Evolutionary conservation across 2,113 vertebrate genomes (phyloP).

Genomic region (Euleptes europaea): DNA sequence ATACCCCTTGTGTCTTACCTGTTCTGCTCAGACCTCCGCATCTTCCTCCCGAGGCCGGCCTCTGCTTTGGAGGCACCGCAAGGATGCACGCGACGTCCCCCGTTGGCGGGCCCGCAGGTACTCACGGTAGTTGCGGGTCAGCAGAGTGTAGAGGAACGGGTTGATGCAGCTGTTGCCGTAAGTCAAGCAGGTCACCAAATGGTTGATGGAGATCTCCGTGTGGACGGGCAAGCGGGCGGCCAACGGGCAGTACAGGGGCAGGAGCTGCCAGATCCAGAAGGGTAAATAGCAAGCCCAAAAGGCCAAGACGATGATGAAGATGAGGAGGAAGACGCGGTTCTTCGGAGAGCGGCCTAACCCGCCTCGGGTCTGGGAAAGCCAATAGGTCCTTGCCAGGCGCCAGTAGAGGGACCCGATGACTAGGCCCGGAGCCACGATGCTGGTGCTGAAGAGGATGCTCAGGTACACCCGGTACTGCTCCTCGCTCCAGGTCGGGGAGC

Average conservation of each 20-base stretch:
- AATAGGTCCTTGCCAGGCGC: slow-evolving; percentile 80
- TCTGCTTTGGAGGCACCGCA: slow-evolving; percentile 15
- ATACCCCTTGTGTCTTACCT: background rate
- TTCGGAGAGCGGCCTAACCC: slow-evolving; percentile 75
- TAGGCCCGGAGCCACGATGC: slow-evolving; percentile 83
- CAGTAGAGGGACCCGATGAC: slow-evolving; percentile 82
- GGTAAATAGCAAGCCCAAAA: slow-evolving; percentile 88
- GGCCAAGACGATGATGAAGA: slow-evolving; percentile 81
- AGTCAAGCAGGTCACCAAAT: slow-evolving; percentile 82
- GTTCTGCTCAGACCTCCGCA: background rate
- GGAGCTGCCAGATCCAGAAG: slow-evolving; percentile 87
- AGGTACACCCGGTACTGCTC: slow-evolving; percentile 81
- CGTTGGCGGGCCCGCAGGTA: slow-evolving; percentile 32
- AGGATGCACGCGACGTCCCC: background rate
- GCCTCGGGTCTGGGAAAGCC: slow-evolving; percentile 80
- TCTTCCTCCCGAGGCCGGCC: background rate
- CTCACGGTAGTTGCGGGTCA: slow-evolving; percentile 67
- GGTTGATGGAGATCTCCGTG: slow-evolving; percentile 82
- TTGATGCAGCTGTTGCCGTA: slow-evolving; percentile 87
- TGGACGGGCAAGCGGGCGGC: slow-evolving; percentile 75
- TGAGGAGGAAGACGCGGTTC: slow-evolving; percentile 82
- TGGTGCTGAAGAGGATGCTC: slow-evolving; percentile 82
- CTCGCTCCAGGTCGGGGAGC: slow-evolving; percentile 83
- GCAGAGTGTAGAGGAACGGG: slow-evolving; percentile 85
- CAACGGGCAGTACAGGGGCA: slow-evolving; percentile 81